These are phyloP conservation scores for Trichonephila inaurata DNA, from an alignment of 1,140 invertebrate species.

Conservation along the genomic window DNA sequence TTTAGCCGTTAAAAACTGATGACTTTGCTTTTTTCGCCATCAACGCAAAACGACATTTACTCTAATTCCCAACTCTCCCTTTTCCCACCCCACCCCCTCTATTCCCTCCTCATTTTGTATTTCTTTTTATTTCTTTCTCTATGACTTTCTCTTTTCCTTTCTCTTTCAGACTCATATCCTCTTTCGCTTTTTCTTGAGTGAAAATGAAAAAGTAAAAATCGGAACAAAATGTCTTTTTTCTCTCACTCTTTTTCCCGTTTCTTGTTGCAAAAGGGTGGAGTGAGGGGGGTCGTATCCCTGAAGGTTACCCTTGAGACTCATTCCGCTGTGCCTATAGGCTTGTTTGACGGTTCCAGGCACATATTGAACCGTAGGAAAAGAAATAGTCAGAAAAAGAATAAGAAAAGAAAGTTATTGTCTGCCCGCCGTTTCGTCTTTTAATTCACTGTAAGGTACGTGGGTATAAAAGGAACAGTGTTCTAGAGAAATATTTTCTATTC, in stretches of 20 bases:
- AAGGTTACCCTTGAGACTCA: conserved; percentile 59
- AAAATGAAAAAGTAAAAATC: conserved; percentile 68
- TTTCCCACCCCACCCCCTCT: neutral
- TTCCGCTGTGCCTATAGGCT: conserved; percentile 42
- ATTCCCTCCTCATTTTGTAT: conserved; percentile 14
- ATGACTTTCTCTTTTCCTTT: neutral
- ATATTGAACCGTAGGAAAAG: conserved; percentile 12
- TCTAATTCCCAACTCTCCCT: conserved; percentile 41
- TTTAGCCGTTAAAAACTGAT: conserved; percentile 74
- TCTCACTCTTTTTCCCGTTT: conserved; percentile 27
- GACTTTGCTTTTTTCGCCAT: conserved; percentile 71
- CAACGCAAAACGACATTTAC: conserved; percentile 72
- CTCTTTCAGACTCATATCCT: conserved; percentile 15
- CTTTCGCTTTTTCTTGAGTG: conserved; percentile 38
- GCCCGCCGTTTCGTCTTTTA: conserved; percentile 48
- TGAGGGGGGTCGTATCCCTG: neutral
- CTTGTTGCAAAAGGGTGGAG: neutral
- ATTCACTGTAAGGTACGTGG: conserved; percentile 17
- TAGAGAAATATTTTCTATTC: conserved; percentile 16
- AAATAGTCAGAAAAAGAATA: neutral
- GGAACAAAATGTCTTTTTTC: conserved; percentile 65
- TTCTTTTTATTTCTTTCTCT: conserved; percentile 21
- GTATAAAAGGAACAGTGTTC: neutral
- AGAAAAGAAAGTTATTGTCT: neutral
- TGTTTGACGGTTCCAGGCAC: conserved; percentile 33